Evolutionary conservation across 1,140 invertebrate species (phyloP).

Genomic region (Trissolcus basalis): DNA sequence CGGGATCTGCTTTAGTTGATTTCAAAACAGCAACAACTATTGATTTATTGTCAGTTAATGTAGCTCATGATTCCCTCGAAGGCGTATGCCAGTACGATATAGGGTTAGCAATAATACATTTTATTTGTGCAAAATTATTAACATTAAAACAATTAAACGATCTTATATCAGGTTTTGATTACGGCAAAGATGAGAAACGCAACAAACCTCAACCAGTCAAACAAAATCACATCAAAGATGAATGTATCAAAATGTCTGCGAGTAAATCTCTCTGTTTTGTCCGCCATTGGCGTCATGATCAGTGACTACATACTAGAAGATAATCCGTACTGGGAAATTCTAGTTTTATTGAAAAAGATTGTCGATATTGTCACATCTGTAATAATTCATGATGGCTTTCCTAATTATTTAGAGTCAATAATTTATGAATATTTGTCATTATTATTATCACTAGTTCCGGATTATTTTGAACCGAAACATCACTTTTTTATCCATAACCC

Average conservation of each 20-base stretch:
- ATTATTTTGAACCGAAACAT: conserved; percentile 19
- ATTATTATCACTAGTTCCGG: not conserved
- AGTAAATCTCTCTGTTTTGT: conserved; percentile 17
- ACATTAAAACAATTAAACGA: too few relatives aligned
- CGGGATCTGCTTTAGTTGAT: too few relatives aligned
- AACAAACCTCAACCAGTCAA: too few relatives aligned
- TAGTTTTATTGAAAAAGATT: conserved; percentile 9
- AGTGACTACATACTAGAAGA: conserved; percentile 9
- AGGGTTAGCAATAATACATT: too few relatives aligned
- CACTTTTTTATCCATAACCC: conserved; percentile 19
- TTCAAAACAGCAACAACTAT: too few relatives aligned
- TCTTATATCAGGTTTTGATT: too few relatives aligned
- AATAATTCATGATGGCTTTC: conserved; percentile 9
- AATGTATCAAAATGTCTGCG: conserved; percentile 14
- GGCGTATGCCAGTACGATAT: too few relatives aligned
- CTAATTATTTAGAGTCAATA: conserved; percentile 8
- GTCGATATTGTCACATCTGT: conserved; percentile 1
- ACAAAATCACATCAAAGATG: too few relatives aligned
- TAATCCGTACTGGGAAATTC: conserved; percentile 3
- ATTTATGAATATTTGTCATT: conserved; percentile 3
- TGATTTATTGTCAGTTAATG: too few relatives aligned
- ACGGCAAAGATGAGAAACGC: too few relatives aligned
- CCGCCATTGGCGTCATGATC: conserved; percentile 20
- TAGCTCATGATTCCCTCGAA: too few relatives aligned
- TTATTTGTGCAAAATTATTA: too few relatives aligned